Conservation (phyloP, 2,113 vertebrate genomes). For the Dicerorhinus sumatrensis region DNA sequence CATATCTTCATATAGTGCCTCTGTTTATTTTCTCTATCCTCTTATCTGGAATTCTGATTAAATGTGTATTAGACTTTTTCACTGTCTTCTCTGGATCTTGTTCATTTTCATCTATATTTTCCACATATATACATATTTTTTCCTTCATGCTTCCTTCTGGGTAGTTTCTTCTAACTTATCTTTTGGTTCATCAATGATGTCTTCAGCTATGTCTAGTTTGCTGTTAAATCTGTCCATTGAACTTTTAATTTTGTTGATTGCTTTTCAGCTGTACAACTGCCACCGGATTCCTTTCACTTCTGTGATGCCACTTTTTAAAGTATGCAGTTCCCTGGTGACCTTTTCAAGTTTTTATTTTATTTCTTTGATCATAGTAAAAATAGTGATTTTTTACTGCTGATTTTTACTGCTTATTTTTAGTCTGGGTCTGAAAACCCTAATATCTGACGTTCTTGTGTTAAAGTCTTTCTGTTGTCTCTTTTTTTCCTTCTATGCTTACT, state of each 20-base stretch:
- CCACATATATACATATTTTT: not conserved
- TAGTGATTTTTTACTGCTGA: not conserved
- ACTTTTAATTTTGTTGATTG: conserved; percentile 15
- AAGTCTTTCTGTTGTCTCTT: not conserved
- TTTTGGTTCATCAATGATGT: not conserved
- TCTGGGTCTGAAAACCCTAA: not conserved
- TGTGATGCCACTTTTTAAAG: not conserved
- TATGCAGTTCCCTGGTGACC: not conserved
- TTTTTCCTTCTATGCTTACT: not conserved
- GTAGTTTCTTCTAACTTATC: not conserved
- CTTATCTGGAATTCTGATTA: not conserved
- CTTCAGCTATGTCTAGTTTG: not conserved
- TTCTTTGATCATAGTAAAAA: conserved; percentile 37
- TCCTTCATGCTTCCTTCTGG: not conserved
- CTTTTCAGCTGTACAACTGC: not conserved
- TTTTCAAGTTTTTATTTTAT: conserved; percentile 10
- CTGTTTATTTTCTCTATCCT: conserved; percentile 16
- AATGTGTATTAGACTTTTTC: not conserved
- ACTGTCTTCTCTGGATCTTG: not conserved
- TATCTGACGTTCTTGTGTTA: not conserved
- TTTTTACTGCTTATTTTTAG: no score
- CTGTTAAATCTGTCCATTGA: conserved; percentile 19
- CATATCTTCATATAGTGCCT: not conserved
- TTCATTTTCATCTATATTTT: conserved; percentile 10
- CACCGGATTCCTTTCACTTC: not conserved